These are phyloP conservation scores for Sinocyclocheilus anshuiensis DNA, from an alignment of 2,113 vertebrate genomes.

Conservation along the genomic window DNA sequence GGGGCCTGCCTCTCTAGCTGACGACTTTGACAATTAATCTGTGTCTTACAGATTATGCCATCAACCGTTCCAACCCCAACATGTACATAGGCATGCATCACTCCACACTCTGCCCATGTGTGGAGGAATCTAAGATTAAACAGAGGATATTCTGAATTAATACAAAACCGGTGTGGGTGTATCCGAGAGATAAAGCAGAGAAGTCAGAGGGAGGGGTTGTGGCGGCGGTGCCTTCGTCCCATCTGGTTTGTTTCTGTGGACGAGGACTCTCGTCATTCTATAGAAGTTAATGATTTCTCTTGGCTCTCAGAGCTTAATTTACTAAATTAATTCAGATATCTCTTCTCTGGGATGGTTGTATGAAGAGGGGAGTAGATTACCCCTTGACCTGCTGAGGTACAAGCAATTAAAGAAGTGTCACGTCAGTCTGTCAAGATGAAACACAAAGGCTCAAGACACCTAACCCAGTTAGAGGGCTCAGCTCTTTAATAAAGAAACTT, in stretches of 20 bases:
- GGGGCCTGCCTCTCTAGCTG: constrained; percentile 57
- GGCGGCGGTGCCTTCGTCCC: constrained; percentile 7
- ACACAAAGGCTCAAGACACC: constrained; percentile 70
- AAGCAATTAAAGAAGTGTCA: constrained; percentile 72
- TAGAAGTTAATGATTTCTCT: constrained; percentile 31
- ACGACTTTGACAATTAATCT: constrained; percentile 75
- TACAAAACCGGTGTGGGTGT: neutral
- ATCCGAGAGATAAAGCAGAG: neutral
- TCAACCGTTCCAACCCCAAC: constrained; percentile 50
- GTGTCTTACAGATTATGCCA: constrained; percentile 71
- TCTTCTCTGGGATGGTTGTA: constrained; percentile 59
- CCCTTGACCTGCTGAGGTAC: constrained; percentile 70
- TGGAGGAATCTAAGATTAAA: constrained; percentile 28
- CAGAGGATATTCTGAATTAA: constrained; percentile 18
- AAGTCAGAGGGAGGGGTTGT: neutral
- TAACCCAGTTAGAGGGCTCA: constrained; percentile 72
- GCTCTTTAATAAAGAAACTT: constrained; percentile 73
- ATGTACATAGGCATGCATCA: neutral
- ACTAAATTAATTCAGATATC: constrained; percentile 60
- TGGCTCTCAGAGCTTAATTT: constrained; percentile 54
- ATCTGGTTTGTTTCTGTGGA: constrained; percentile 24
- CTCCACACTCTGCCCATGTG: constrained; percentile 16
- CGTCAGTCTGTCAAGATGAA: constrained; percentile 60
- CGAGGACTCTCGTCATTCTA: constrained; percentile 15
- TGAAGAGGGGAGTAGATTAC: constrained; percentile 41